Base-by-base conservation (phyloP, 1,140 invertebrate genomes). In the Piezodorus guildinii region DNA sequence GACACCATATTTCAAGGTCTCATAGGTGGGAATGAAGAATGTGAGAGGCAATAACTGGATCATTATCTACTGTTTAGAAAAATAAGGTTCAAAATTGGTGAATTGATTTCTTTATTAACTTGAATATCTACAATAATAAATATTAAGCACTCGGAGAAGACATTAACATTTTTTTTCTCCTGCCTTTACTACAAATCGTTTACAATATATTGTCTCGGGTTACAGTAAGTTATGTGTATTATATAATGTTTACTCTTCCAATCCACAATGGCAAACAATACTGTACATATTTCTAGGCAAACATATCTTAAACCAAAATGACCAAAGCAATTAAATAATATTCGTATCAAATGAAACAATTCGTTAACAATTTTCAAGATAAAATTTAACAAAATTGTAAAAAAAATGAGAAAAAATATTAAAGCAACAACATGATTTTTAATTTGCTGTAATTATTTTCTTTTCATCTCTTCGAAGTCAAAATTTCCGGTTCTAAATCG, bases 131-230 rank as follows among this genome's bases (percentile, higher is more conserved):
- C 45, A 46, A n/a, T 46, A 46, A 46, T 15, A 46, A 46, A 46
- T 46, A 19, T 46, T 46, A 46, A 46, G 45, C 45, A 46, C 45
- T 46, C 17, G 45, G 45, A 46, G 45, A 46, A 46, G 45, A 46
- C 45, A 46, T 46, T 3, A 30, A 30, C 45, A 5, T 16, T n/a
- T 19, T 19, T 46, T 16, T 46, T 46, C 45, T 46, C 45, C 45
- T 46, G 45, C 45, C 45, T 16, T 46, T n/a, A 46, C 45, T 46
- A 46, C 45, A 46, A 46, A 46, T 19, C 15, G 15, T 46, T 46
- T 46, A 46, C 17, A 46, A 5, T 19, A 46, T 46, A 46, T 46
- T 46, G 45, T 46, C 45, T 46, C 17, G 45, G 17, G 45, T 46
- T 46, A 46, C 45, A 46, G 45, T 46, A 46, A 46, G 15, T 46